Evolutionary conservation across 1,140 invertebrate genomes (phyloP).

Genomic region (Rhyacophila brunnea): DNA sequence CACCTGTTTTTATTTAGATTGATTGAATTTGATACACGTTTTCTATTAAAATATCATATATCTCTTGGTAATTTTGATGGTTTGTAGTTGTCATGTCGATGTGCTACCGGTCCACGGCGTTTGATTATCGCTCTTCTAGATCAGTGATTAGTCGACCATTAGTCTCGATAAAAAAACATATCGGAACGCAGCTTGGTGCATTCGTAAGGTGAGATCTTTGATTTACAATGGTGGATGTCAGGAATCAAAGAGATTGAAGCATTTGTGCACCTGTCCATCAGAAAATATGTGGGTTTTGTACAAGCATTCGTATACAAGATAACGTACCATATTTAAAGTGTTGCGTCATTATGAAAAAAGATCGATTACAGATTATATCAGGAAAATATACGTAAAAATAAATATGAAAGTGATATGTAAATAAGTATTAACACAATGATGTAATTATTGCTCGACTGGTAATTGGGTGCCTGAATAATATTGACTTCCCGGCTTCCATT

Average conservation of each 20-base stretch:
- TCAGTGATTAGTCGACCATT: conserved; percentile 25
- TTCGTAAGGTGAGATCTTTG: conserved; percentile 8
- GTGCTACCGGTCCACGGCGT: conserved; percentile 22
- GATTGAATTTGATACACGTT: conserved; percentile 3
- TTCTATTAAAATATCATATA: conserved; percentile 17
- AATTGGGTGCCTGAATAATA: too few relatives aligned
- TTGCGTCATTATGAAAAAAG: too few relatives aligned
- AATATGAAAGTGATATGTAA: too few relatives aligned
- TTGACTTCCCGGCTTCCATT: too few relatives aligned
- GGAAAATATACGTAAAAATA: too few relatives aligned
- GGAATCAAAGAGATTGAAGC: conserved; percentile 10
- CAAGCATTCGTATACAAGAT: conserved; percentile 2
- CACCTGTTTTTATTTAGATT: conserved; percentile 4
- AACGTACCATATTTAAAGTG: too few relatives aligned
- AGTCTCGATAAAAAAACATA: conserved; percentile 24
- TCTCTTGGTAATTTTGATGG: conserved; percentile 3
- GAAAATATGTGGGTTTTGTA: conserved; percentile 7
- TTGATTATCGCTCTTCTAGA: conserved; percentile 24
- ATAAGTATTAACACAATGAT: too few relatives aligned
- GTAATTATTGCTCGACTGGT: too few relatives aligned
- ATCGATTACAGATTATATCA: too few relatives aligned
- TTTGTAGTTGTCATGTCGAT: conserved; percentile 23
- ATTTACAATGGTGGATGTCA: conserved; percentile 1
- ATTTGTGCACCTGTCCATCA: conserved; percentile 16
- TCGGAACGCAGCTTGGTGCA: neutral